Percentiles rank a stretch among this genome's conserved stretches.
Evolutionary conservation across 1,140 invertebrate species (phyloP).

Genomic region (Planococcus citri): DNA sequence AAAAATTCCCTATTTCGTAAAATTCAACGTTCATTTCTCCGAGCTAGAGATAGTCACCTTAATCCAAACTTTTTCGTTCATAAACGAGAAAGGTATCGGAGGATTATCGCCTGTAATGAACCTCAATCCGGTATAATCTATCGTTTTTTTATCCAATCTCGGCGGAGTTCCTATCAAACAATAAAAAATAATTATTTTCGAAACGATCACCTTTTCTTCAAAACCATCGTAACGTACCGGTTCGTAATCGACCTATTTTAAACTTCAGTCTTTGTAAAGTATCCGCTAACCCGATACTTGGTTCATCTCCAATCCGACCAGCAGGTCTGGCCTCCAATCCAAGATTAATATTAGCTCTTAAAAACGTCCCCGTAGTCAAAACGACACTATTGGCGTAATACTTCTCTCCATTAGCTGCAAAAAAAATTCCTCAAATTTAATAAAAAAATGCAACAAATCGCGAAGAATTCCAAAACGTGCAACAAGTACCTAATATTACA

Average conservation of each 20-base stretch:
- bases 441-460: not conserved
- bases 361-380: conserved; percentile 88
- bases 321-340: conserved; percentile 66
- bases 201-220: not conserved
- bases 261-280: conserved; percentile 61
- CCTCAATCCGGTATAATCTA: conserved; percentile 54
- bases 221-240: conserved; percentile 42
- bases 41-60: conserved; percentile 36
- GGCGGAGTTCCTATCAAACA: conserved; percentile 64
- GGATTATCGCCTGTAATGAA: conserved; percentile 49
- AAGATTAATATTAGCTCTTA: conserved; percentile 78
- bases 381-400: conserved; percentile 57
- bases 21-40: conserved; percentile 26
- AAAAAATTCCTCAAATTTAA: conserved; percentile 28
- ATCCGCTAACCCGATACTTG: conserved; percentile 67
- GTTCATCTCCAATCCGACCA: conserved; percentile 70
- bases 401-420: conserved; percentile 46
- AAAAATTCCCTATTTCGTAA: conserved; percentile 22
- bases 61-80: conserved; percentile 73
- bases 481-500: not conserved
- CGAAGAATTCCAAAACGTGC: not conserved
- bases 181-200: too few relatives aligned
- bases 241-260: conserved; percentile 74
- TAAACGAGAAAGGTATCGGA: conserved; percentile 74
- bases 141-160: conserved; percentile 53